A percentile compares a stretch with the other conserved stretches of the same genome.
phyloP scores from a whole-genome alignment of 2,888 invertebrate genomes.

The Cantharis nigra region DNA sequence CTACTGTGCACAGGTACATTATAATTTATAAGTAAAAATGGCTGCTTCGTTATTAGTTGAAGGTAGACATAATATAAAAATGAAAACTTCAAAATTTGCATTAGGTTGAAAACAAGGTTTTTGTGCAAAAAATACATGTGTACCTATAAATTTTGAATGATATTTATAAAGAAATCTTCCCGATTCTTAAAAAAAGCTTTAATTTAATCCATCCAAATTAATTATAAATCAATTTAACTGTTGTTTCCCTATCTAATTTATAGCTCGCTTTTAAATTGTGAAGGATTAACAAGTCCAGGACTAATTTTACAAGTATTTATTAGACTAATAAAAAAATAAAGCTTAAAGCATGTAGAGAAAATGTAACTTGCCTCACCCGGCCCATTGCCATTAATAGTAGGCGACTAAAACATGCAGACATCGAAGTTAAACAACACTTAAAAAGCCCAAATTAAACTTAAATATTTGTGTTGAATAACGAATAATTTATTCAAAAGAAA shows the following conservation, averaged over 20 bases:
- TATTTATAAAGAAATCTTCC: background rate
- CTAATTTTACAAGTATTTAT: background rate
- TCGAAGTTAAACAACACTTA: background rate
- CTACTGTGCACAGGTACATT: too few relatives aligned
- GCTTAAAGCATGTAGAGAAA: background rate
- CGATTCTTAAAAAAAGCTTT: background rate
- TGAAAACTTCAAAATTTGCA: too few relatives aligned
- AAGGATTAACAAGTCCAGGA: background rate
- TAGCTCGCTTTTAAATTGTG: background rate
- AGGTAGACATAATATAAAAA: too few relatives aligned
- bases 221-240: background rate
- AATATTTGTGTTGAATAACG: background rate
- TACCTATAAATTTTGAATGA: background rate
- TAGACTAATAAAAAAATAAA: slow-evolving; percentile 1
- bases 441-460: background rate
- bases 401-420: background rate
- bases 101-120: too few relatives aligned
- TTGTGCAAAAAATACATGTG: too few relatives aligned
- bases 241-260: background rate
- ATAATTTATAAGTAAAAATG: too few relatives aligned
- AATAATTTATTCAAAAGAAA: background rate
- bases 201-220: background rate
- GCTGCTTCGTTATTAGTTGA: too few relatives aligned
- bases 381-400: background rate
- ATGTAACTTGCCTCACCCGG: background rate